Percentiles rank a stretch among this genome's conserved stretches.
phyloP scores from a whole-genome alignment of 2,888 invertebrate genomes.

The Clitarchus hookeri region DNA sequence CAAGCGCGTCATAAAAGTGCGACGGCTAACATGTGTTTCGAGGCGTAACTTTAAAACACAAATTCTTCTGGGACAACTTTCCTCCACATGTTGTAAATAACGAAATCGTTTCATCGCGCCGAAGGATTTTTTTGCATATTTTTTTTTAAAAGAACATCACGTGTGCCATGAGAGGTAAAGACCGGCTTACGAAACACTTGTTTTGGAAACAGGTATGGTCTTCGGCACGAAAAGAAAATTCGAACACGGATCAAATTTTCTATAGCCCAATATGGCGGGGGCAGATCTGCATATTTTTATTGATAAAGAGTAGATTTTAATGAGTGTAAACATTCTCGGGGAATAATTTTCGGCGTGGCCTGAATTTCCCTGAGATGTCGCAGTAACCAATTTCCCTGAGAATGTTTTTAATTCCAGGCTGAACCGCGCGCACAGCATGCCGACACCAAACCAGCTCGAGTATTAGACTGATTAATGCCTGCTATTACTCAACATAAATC shows the following conservation, averaged over 20 bases:
- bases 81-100: too few relatives aligned
- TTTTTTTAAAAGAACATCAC: not conserved
- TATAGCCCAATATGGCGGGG: not conserved
- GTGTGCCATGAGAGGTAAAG: not conserved
- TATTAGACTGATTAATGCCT: not conserved
- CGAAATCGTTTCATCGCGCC: too few relatives aligned
- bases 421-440: not conserved
- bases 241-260: not conserved
- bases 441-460: not conserved
- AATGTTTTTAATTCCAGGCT: not conserved
- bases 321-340: not conserved
- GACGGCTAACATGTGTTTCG: too few relatives aligned
- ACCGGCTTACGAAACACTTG: not conserved
- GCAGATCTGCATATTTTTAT: not conserved
- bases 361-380: not conserved
- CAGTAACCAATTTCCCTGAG: not conserved
- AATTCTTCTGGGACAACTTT: too few relatives aligned
- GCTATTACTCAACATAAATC: slow-evolving; percentile 21
- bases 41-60: too few relatives aligned
- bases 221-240: not conserved
- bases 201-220: not conserved
- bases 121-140: too few relatives aligned
- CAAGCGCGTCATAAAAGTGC: too few relatives aligned
- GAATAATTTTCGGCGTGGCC: not conserved
- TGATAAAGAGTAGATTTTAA: not conserved